These are phyloP conservation scores for Cynocephalus volans DNA, from an alignment of 2,113 vertebrate genomes.

Conservation along the genomic window DNA sequence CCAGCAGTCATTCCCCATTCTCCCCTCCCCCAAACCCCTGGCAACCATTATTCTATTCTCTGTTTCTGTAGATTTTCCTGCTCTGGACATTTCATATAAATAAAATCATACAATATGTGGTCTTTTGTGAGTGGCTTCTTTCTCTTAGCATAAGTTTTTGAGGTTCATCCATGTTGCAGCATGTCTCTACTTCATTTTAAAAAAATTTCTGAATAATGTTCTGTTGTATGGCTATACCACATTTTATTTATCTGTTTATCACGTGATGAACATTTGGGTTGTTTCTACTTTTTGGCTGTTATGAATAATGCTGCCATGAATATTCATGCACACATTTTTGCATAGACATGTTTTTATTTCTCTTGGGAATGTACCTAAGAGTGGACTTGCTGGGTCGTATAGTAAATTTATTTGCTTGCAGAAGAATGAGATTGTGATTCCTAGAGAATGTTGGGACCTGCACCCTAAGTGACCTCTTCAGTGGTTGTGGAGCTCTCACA, in stretches of 20 bases:
- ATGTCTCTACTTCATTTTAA: not conserved
- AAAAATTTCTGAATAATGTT: not conserved
- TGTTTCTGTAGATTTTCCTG: not conserved
- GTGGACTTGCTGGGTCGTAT: not conserved
- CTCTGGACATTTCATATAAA: not conserved
- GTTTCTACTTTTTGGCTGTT: not conserved
- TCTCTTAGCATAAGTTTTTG: not conserved
- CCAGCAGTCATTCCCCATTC: not conserved
- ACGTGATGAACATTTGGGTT: not conserved
- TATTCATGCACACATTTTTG: not conserved
- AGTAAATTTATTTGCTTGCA: not conserved
- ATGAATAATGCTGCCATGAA: not conserved
- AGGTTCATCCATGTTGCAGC: not conserved
- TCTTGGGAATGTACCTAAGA: not conserved
- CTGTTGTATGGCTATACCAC: not conserved
- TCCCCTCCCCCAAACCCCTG: not conserved
- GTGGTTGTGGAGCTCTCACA: not conserved
- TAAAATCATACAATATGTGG: not conserved
- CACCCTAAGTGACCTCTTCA: not conserved
- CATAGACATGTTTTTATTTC: not conserved
- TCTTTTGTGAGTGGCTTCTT: not conserved
- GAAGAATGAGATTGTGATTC: not conserved
- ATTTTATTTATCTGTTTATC: constrained; percentile 8
- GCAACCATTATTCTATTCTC: not conserved
- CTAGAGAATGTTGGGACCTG: not conserved